These are phyloP conservation scores for Diuraphis noxia DNA, from an alignment of 1,140 invertebrate genomes.

Conservation along the genomic window DNA sequence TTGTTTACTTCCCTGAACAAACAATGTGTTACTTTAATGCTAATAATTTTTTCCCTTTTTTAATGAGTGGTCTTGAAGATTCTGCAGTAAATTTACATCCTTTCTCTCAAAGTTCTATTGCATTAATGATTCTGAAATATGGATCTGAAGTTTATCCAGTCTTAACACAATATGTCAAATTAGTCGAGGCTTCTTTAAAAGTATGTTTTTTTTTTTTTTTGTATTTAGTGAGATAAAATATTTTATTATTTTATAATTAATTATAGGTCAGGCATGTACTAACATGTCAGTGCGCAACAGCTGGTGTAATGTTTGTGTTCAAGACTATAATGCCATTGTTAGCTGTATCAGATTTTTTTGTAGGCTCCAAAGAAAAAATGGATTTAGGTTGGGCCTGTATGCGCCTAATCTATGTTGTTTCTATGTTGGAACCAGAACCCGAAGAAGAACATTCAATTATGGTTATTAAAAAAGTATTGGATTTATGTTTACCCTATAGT, in stretches of 20 bases:
- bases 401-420: conserved; percentile 35
- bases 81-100: conserved; percentile 44
- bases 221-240: background rate
- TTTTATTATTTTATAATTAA: background rate
- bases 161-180: conserved; percentile 49
- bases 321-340: conserved; percentile 50
- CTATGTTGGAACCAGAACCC: background rate
- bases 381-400: conserved; percentile 44
- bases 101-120: conserved; percentile 45
- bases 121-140: conserved; percentile 45
- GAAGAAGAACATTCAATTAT: background rate
- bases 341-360: conserved; percentile 34
- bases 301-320: conserved; percentile 42
- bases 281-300: conserved; percentile 20
- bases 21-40: conserved; percentile 50
- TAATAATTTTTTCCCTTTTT: conserved; percentile 41
- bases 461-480: conserved; percentile 23
- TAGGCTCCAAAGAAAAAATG: conserved; percentile 44
- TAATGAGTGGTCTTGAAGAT: conserved; percentile 21
- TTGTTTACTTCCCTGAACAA: conserved; percentile 48
- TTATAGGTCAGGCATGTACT: conserved; percentile 1
- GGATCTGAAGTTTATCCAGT: conserved; percentile 42
- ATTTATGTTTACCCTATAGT: conserved; percentile 37
- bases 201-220: background rate
- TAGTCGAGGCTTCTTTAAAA: conserved; percentile 31